phyloP scores from a whole-genome alignment of 2,888 invertebrate species.

The Amaurobius ferox region DNA sequence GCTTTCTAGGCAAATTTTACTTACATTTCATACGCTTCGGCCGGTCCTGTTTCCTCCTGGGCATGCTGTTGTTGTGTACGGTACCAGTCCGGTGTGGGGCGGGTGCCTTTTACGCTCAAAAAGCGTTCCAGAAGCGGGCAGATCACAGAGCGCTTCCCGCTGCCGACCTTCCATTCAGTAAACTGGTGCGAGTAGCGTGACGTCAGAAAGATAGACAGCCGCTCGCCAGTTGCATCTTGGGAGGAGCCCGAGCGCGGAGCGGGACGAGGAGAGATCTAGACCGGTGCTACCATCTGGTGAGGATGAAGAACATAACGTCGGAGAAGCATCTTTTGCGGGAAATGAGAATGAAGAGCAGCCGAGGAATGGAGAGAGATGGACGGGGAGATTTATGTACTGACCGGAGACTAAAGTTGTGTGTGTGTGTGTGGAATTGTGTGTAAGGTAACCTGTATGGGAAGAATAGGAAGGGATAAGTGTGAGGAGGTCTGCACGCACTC shows the following conservation, averaged over 20 bases:
- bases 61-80: slow-evolving; percentile 60
- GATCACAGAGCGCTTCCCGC: slow-evolving; percentile 72
- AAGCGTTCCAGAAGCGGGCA: slow-evolving; percentile 68
- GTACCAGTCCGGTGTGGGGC: slow-evolving; percentile 55
- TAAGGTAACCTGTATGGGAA: too few relatives aligned
- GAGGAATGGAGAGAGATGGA: background rate
- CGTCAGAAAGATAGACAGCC: slow-evolving; percentile 73
- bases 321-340: background rate
- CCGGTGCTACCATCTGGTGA: slow-evolving; percentile 35
- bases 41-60: slow-evolving; percentile 70
- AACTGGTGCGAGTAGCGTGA: slow-evolving; percentile 72
- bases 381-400: too few relatives aligned
- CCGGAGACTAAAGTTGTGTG: too few relatives aligned
- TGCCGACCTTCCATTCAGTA: slow-evolving; percentile 74
- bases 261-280: background rate
- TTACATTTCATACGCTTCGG: slow-evolving; percentile 73
- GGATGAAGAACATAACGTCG: background rate
- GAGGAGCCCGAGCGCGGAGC: slow-evolving; percentile 42
- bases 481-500: too few relatives aligned
- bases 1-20: slow-evolving; percentile 39
- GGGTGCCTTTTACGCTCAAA: slow-evolving; percentile 70
- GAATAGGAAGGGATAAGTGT: too few relatives aligned
- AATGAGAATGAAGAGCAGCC: background rate
- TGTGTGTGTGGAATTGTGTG: too few relatives aligned
- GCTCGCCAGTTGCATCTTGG: slow-evolving; percentile 72